Conservation (phyloP, 1,140 invertebrate species). For the Drosophila albomicans region DNA sequence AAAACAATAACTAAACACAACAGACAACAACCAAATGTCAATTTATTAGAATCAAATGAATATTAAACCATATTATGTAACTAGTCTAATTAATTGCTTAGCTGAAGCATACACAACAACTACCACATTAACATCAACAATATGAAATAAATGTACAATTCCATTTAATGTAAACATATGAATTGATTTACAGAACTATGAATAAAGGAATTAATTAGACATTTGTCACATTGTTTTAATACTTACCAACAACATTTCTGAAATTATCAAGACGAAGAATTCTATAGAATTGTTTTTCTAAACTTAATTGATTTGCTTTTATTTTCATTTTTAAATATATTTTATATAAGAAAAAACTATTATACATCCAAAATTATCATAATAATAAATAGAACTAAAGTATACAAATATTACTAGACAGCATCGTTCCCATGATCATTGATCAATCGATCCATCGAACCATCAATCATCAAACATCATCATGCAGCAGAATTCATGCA, state of each 20-base stretch:
- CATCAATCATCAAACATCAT: conserved; percentile 33
- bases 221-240: neutral
- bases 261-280: neutral
- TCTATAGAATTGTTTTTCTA: conserved; percentile 22
- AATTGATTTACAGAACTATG: conserved; percentile 73
- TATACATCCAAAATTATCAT: conserved; percentile 81
- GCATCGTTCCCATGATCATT: conserved; percentile 58
- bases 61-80: conserved; percentile 83
- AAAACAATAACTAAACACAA: conserved; percentile 25
- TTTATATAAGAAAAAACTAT: conserved; percentile 78
- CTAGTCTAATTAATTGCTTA: conserved; percentile 77
- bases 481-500: conserved; percentile 9
- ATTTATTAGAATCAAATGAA: conserved; percentile 81
- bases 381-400: conserved; percentile 83
- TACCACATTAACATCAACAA: conserved; percentile 43
- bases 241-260: neutral
- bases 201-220: conserved; percentile 80
- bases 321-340: conserved; percentile 73
- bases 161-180: conserved; percentile 73
- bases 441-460: conserved; percentile 43
- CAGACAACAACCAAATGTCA: conserved; percentile 55
- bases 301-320: conserved; percentile 82
- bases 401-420: conserved; percentile 84
- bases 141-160: conserved; percentile 68
- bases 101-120: conserved; percentile 64